phyloP scores from a whole-genome alignment of 2,113 vertebrate genomes.

The Garra rufa region DNA sequence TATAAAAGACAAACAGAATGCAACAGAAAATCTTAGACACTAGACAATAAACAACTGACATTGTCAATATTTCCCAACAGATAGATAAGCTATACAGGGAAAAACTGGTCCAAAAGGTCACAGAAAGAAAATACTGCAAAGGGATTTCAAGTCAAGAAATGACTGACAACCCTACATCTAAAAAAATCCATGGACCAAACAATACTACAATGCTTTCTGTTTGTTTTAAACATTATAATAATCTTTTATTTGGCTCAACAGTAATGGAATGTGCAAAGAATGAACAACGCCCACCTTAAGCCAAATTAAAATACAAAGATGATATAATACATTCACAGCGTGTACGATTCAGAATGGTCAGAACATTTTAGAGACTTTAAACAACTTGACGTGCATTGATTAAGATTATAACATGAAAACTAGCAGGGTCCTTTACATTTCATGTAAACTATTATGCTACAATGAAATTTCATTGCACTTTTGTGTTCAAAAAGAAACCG shows the following conservation, averaged over 20 bases:
- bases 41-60: not conserved
- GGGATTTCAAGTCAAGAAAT: not conserved
- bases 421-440: not conserved
- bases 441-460: conserved; percentile 15
- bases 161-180: not conserved
- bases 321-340: conserved; percentile 33
- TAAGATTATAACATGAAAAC: not conserved
- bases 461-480: not conserved
- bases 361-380: not conserved
- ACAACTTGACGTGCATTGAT: not conserved
- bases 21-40: not conserved
- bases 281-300: not conserved
- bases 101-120: not conserved
- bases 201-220: not conserved
- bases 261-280: conserved; percentile 19
- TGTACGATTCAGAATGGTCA: not conserved
- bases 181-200: not conserved
- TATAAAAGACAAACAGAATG: not conserved
- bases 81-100: not conserved
- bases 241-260: not conserved
- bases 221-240: not conserved
- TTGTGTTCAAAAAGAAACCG: not conserved
- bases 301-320: not conserved
- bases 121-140: conserved; percentile 16
- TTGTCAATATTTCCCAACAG: not conserved